Conservation (phyloP, 2,797 vertebrate genomes). For the Dicrostonyx torquatus region DNA sequence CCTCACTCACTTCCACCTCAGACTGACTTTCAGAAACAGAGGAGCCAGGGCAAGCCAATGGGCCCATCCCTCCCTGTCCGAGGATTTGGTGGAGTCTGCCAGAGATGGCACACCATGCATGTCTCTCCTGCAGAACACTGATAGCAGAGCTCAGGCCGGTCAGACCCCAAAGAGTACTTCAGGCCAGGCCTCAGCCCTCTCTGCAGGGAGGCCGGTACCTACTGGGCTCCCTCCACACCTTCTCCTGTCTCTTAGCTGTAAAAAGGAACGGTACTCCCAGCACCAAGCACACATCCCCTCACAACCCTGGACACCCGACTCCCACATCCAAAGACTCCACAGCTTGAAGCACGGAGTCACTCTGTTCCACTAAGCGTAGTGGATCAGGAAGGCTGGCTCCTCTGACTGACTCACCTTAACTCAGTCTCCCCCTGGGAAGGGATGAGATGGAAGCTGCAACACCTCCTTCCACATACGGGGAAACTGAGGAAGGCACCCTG, state of each 20-base stretch:
- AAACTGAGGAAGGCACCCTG: not conserved
- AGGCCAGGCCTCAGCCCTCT: not conserved
- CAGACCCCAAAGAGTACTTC: not conserved
- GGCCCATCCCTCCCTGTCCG: not conserved
- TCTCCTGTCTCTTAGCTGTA: not conserved
- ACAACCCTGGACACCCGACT: not conserved
- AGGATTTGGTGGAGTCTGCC: not conserved
- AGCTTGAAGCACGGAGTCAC: no score
- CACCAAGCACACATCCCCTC: no score
- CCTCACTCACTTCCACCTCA: not conserved
- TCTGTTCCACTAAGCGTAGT: not conserved
- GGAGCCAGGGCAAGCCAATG: not conserved
- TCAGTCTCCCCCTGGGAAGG: not conserved
- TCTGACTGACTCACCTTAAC: no score
- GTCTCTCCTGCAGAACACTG: not conserved
- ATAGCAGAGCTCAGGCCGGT: not conserved
- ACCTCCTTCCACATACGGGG: not conserved
- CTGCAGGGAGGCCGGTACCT: not conserved
- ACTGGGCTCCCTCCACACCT: not conserved
- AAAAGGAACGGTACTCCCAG: no score
- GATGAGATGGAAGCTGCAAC: not conserved
- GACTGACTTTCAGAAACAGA: not conserved
- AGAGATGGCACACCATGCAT: fast-evolving
- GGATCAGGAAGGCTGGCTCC: not conserved
- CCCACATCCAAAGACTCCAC: not conserved